These are phyloP conservation scores for Trissolcus brochymenae DNA, from an alignment of 2,888 invertebrate genomes.

Conservation along the genomic window DNA sequence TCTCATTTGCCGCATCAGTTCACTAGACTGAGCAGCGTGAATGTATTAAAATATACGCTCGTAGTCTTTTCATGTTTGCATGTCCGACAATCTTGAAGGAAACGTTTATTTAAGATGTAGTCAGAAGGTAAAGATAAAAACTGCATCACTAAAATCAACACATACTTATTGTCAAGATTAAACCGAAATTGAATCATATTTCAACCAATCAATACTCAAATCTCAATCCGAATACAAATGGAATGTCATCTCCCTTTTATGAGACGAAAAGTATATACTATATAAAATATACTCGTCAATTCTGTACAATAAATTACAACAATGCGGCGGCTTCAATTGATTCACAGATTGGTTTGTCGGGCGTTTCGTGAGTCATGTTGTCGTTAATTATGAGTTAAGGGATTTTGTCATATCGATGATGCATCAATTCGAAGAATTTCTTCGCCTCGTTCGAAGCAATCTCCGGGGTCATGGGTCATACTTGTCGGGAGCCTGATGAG, in stretches of 20 bases:
- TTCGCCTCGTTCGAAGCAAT: constrained; percentile 4
- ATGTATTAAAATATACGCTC: constrained; percentile 23
- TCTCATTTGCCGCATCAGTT: constrained; percentile 13
- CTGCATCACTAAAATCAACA: constrained; percentile 20
- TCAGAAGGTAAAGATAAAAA: constrained; percentile 16
- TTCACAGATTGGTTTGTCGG: neutral
- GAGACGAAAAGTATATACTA: too few species aligned
- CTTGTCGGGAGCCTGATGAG: constrained; percentile 60
- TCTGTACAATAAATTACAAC: constrained; percentile 11
- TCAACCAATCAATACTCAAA: too few species aligned
- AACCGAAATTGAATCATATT: neutral
- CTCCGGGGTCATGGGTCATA: constrained; percentile 59
- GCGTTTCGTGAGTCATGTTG: neutral
- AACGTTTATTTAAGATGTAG: constrained; percentile 4
- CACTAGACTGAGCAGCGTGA: constrained; percentile 17
- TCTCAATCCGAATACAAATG: too few species aligned
- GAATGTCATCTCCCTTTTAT: too few species aligned
- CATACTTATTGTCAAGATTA: constrained; percentile 19
- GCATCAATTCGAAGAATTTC: constrained; percentile 34
- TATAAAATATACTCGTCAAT: neutral
- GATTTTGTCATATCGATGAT: constrained; percentile 46
- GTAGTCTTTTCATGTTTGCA: constrained; percentile 4
- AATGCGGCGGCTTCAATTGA: neutral
- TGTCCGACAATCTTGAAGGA: constrained; percentile 1
- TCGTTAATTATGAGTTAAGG: constrained; percentile 11